phyloP scores from a whole-genome alignment of 1,140 invertebrate genomes.

The Bombus fervidus region DNA sequence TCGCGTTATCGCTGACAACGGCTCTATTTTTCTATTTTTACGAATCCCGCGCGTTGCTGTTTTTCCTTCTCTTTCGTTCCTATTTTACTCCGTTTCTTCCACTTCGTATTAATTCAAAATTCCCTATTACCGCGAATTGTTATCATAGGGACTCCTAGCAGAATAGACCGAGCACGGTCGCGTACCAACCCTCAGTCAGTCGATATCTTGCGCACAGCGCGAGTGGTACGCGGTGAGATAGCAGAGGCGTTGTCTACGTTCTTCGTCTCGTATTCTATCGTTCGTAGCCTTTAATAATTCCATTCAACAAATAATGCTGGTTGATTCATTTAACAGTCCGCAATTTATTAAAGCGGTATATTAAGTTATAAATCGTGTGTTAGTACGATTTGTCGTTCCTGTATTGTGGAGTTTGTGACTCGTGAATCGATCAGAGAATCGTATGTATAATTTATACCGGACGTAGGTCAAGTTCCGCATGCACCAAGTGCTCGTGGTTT shows the following conservation, averaged over 20 bases:
- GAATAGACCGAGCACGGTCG: conserved; percentile 38
- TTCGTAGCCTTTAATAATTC: background rate
- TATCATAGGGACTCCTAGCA: conserved; percentile 58
- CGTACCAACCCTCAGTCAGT: conserved; percentile 74
- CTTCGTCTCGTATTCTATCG: background rate
- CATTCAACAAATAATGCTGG: background rate
- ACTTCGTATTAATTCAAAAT: conserved; percentile 43
- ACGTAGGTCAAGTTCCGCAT: conserved; percentile 62
- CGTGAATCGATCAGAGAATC: conserved; percentile 59
- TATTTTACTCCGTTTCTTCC: too few species aligned
- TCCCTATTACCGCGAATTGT: conserved; percentile 53
- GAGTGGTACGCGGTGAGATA: conserved; percentile 13
- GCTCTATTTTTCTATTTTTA: background rate
- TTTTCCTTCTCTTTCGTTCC: too few species aligned
- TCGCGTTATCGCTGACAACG: background rate
- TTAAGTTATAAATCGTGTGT: background rate
- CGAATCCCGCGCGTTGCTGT: background rate
- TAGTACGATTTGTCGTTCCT: background rate
- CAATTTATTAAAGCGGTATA: background rate
- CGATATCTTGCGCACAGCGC: conserved; percentile 69
- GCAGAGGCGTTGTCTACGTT: conserved; percentile 50
- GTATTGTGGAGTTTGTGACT: background rate
- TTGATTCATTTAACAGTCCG: background rate
- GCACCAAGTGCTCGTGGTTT: conserved; percentile 5
- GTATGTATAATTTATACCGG: conserved; percentile 59